A percentile compares a stretch with the other conserved stretches of the same genome.
These are phyloP conservation scores for Halcyon badia DNA, from an alignment of 2,797 vertebrate genomes.

Conservation along the genomic window DNA sequence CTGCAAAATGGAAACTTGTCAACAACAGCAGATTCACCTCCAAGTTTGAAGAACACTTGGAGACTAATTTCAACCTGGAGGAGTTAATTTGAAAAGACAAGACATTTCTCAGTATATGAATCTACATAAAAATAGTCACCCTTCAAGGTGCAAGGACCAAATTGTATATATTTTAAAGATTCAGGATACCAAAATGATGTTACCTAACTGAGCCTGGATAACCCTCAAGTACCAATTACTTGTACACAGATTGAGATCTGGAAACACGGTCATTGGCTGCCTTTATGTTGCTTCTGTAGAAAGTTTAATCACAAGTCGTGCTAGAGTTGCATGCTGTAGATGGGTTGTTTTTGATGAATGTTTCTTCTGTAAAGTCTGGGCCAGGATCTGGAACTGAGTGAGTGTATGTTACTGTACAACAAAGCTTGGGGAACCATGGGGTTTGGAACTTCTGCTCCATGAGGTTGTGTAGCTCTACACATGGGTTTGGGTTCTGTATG, in stretches of 20 bases:
- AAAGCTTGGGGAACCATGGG: not conserved
- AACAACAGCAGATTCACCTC: not conserved
- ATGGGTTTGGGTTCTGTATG: not conserved
- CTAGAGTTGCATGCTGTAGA: fast-evolving
- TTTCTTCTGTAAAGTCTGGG: not conserved
- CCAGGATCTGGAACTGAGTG: not conserved
- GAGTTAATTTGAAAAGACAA: not conserved
- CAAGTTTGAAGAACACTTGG: not conserved
- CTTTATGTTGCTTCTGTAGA: not conserved
- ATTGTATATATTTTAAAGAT: not conserved
- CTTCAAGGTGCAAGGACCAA: not conserved
- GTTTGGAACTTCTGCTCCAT: fast-evolving
- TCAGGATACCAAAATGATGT: not conserved
- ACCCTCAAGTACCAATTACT: not conserved
- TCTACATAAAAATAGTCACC: not conserved
- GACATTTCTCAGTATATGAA: not conserved
- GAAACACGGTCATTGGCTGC: not conserved
- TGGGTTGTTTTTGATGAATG: fast-evolving
- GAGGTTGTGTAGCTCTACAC: not conserved
- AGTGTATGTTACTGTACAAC: not conserved
- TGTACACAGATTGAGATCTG: not conserved
- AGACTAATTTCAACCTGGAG: not conserved
- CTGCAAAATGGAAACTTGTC: not conserved
- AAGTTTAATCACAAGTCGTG: not conserved
- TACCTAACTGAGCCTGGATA: not conserved